phyloP scores from a whole-genome alignment of 2,888 invertebrate species.

The Dicyrtomina minuta region DNA sequence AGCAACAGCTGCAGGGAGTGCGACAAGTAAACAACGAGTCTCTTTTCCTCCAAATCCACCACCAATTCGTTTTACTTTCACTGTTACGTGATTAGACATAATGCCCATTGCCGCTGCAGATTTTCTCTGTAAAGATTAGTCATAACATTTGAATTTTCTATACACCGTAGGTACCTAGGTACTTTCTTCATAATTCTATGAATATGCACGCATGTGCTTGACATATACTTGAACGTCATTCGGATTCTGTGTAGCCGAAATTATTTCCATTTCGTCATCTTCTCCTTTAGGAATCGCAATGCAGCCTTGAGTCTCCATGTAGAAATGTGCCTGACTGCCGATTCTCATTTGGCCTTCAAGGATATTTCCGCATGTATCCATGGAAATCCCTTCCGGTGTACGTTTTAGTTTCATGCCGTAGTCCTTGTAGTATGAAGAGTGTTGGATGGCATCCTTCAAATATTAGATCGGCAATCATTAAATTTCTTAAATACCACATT shows the following conservation, averaged over 20 bases:
- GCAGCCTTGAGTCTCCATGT: slow-evolving; percentile 75
- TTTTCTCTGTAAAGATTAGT: slow-evolving; percentile 17
- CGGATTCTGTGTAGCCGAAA: slow-evolving; percentile 82
- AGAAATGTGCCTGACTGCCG: slow-evolving; percentile 96
- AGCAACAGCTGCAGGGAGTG: slow-evolving; percentile 76
- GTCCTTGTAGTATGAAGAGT: slow-evolving; percentile 66
- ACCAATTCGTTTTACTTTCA: slow-evolving; percentile 66
- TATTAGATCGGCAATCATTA: slow-evolving; percentile 38
- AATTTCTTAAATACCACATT: neutral
- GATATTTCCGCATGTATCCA: slow-evolving; percentile 66
- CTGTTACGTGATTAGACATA: slow-evolving; percentile 55
- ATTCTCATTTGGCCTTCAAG: slow-evolving; percentile 76
- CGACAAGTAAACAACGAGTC: slow-evolving; percentile 68
- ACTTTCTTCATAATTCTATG: neutral
- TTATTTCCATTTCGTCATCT: slow-evolving; percentile 78
- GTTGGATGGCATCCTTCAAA: slow-evolving; percentile 70
- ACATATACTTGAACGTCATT: slow-evolving; percentile 47
- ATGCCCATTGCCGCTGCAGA: slow-evolving; percentile 57
- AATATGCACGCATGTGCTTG: no score
- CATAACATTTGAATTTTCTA: no score
- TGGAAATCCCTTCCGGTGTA: slow-evolving; percentile 55
- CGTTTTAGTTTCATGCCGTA: slow-evolving; percentile 38
- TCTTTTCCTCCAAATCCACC: slow-evolving; percentile 98
- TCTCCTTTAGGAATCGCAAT: slow-evolving; percentile 66
- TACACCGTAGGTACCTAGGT: neutral